Conservation (phyloP, 1,140 invertebrate genomes). For the Pissodes strobi region DNA sequence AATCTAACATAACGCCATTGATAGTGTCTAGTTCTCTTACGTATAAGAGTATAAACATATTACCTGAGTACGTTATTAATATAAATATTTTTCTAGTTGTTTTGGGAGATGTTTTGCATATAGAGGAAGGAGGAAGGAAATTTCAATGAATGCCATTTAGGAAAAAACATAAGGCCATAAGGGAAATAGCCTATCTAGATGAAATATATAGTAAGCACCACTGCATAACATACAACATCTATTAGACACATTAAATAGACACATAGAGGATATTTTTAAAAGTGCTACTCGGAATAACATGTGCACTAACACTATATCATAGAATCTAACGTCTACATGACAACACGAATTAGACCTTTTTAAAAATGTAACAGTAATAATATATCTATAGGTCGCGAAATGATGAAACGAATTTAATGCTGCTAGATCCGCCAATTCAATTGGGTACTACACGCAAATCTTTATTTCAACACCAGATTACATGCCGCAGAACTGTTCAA, state of each 20-base stretch:
- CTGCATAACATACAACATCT: not conserved
- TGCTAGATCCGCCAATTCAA: too few species aligned
- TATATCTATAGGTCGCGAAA: too few species aligned
- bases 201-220: not conserved
- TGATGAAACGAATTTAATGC: too few species aligned
- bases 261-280: constrained; percentile 8
- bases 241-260: constrained; percentile 11
- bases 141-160: not conserved
- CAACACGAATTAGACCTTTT: constrained; percentile 6
- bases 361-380: not conserved
- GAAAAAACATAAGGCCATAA: too few species aligned
- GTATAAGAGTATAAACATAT: too few species aligned
- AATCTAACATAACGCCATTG: too few species aligned
- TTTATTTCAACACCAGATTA: too few species aligned
- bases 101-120: not conserved
- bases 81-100: not conserved
- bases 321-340: constrained; percentile 19
- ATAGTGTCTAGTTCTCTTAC: too few species aligned
- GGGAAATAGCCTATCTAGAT: too few species aligned
- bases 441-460: too few species aligned
- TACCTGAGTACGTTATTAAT: not conserved
- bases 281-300: constrained; percentile 9
- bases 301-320: constrained; percentile 17
- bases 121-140: too few species aligned
- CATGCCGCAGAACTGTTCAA: too few species aligned